Base-by-base conservation (phyloP, 2,797 vertebrate genomes). In the Muscicapa comitata region DNA sequence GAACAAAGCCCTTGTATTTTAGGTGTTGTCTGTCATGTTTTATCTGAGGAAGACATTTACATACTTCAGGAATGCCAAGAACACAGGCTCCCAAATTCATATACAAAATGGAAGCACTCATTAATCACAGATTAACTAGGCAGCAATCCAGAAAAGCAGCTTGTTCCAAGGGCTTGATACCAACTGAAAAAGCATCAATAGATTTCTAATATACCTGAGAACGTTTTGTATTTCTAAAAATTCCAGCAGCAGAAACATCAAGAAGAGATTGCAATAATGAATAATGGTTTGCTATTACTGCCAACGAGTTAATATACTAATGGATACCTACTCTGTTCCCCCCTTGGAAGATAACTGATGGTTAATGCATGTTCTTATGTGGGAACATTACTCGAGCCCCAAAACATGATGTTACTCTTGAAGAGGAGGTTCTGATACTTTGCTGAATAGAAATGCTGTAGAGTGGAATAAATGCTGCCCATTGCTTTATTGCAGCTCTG, bases 11-110 rank as follows among this genome's bases (percentile, higher is more conserved):
- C 62, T 83, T 83, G 61, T 86, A 74, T 88, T 91, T 50, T 54
- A 95, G 77, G 65, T 83, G 47, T 54, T 75, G 45, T 76, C 81
- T 96, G 91, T 97, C 95, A 77, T 93, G 88, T 96, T 96, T 91
- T 88, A 91, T 96, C 63, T 79, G 86, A 95, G 65, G 78, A 93
- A 94, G 71, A 91, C 78, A 47, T 86, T 91, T 59, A 82, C 45
- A 24, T 43, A 17, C 67, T 77, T 94, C 77, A 86, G 11, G 35
- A 80, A 74, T 75, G 85, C 91, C 95, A 90, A 87, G 89, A 93
- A 94, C 67, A 72, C 25, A 65, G 55, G 24, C 47, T 96, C 76
- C 72, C 75, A 83, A 70, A 87, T 84, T 91, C 70, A 66, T 66
- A 90, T 29, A 80, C 75, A 83, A 90, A 93, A 91, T 58, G 66